A percentile compares a stretch with the other conserved stretches of the same genome.
phyloP scores from a whole-genome alignment of 2,113 vertebrate genomes.

The Pelecanus crispus region DNA sequence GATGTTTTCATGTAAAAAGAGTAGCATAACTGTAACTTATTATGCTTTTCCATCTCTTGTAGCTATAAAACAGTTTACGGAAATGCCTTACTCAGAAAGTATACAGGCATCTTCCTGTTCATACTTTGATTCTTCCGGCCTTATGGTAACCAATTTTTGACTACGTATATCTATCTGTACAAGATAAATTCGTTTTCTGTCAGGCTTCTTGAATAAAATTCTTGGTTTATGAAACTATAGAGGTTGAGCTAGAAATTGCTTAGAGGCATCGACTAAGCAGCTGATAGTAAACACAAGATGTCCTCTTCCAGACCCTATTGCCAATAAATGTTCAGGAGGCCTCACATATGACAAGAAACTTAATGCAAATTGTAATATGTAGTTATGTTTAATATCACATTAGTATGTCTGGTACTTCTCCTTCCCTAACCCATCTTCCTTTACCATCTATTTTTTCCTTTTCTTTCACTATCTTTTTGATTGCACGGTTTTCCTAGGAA shows the following conservation, averaged over 20 bases:
- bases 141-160: conserved; percentile 45
- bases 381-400: background rate
- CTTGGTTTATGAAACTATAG: background rate
- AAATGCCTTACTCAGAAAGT: conserved; percentile 23
- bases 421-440: background rate
- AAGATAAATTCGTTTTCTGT: background rate
- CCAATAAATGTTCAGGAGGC: background rate
- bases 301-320: background rate
- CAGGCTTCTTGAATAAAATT: background rate
- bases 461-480: background rate
- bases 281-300: background rate
- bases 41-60: conserved; percentile 51
- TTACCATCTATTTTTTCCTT: background rate
- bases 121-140: conserved; percentile 34
- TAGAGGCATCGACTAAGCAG: background rate
- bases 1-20: background rate
- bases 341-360: background rate
- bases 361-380: background rate
- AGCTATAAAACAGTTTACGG: conserved; percentile 39
- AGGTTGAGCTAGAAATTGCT: background rate
- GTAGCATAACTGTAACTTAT: background rate
- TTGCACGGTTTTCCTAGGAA: background rate
- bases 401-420: background rate
- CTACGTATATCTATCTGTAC: background rate
- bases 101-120: background rate